Base-by-base conservation (phyloP, 2,797 vertebrate genomes). In the Gadopsis bispinosus region DNA sequence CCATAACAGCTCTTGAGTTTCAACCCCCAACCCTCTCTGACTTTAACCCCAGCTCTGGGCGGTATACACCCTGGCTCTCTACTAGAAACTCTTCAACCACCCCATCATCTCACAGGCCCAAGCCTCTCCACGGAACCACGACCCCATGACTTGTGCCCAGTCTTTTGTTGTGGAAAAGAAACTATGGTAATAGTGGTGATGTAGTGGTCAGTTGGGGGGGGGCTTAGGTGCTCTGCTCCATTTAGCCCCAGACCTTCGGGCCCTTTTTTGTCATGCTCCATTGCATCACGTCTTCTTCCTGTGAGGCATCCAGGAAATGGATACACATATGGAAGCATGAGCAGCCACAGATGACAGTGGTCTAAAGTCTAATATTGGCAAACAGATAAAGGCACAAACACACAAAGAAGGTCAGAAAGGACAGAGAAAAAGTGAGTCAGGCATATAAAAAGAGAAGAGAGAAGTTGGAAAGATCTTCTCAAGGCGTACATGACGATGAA, bases 271-370 rank as follows among this genome's bases (percentile, higher is more conserved):
- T 84, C 83, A 90, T 0, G 66, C 87, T 88, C 76, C 50, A 73
- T 79, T 85, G 83, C 85, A 66, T 78, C 74, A 60, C 73, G 77
- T 79, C 77, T 84, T 81, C 64, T 70, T 79, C 78, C 87, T 79
- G 68, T 22, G 79, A 89, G 88, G 83, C 84, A 72, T 83, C 63
- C 50, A 77, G 81, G 89, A 92, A 88, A 91, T 87, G 76, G 88
- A 89, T 87, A 90, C 73, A 83, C 84, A 88, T 87, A 26, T 26
- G 26, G 26, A 26, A 26, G 92, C 87, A 79, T 90, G 91, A 90
- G 76, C 72, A 54, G 79, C 81, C 54, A 54, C 72, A 88, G 81
- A 89, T 78, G 85, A 88, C 87, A 67, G 69, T 22, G 58, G 73
- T 84, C 72, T 77, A 86, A 83, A 82, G 71, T 85, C 70, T 76